These are phyloP conservation scores for Malthinus flaveolus DNA, from an alignment of 2,888 invertebrate genomes.

Conservation along the genomic window DNA sequence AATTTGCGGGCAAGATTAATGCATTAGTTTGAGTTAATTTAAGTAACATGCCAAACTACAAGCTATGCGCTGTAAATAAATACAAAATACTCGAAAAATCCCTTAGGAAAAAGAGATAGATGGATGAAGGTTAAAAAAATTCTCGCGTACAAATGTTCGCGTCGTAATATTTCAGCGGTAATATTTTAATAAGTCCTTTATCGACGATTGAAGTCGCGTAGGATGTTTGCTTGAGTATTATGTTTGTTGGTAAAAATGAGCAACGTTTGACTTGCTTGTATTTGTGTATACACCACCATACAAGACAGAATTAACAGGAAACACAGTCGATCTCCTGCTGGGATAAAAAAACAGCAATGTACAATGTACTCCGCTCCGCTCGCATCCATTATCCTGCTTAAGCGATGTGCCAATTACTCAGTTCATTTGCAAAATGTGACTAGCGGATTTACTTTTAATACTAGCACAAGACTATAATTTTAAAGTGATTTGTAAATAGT, in stretches of 20 bases:
- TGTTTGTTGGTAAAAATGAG: conserved; percentile 23
- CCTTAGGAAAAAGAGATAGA: too few relatives aligned
- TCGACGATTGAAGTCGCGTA: conserved; percentile 33
- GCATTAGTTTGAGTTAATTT: too few relatives aligned
- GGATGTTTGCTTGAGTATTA: conserved; percentile 25
- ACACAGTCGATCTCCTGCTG: conserved; percentile 29
- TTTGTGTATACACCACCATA: conserved; percentile 25
- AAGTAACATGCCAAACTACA: too few relatives aligned
- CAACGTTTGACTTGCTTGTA: conserved; percentile 16
- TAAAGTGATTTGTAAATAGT: background rate
- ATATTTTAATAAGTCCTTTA: conserved; percentile 38
- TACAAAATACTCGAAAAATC: too few relatives aligned
- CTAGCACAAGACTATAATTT: conserved; percentile 12
- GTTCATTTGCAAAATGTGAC: background rate
- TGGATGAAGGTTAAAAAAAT: conserved; percentile 16
- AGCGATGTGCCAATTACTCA: conserved; percentile 24
- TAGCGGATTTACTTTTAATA: conserved; percentile 9
- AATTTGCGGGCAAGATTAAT: too few relatives aligned
- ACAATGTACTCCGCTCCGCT: background rate
- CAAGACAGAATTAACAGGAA: conserved; percentile 22
- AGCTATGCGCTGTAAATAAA: too few relatives aligned
- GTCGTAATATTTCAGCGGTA: conserved; percentile 33
- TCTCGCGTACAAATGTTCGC: conserved; percentile 30
- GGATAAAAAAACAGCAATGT: conserved; percentile 18
- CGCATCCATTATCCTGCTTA: conserved; percentile 21